These are phyloP conservation scores for Mesitornis unicolor DNA, from an alignment of 2,113 vertebrate species.

Conservation along the genomic window DNA sequence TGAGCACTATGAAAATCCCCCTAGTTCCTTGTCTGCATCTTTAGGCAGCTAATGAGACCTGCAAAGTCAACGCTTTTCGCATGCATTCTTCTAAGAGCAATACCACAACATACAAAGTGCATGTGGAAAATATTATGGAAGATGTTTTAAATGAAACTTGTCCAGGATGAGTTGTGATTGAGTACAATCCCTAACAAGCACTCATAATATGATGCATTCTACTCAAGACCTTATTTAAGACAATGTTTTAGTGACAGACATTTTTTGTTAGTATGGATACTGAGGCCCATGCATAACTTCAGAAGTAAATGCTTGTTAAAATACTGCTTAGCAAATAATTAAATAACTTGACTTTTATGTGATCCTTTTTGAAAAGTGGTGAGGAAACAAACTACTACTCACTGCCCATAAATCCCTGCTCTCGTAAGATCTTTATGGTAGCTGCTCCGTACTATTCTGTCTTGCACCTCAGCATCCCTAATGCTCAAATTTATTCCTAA, in stretches of 20 bases:
- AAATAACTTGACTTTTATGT: not conserved
- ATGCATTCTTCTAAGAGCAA: not conserved
- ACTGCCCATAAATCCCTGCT: not conserved
- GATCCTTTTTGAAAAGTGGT: not conserved
- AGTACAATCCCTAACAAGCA: not conserved
- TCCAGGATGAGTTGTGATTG: not conserved
- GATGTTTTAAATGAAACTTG: not conserved
- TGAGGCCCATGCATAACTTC: not conserved
- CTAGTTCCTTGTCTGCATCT: not conserved
- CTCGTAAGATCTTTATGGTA: not conserved
- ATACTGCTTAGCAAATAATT: not conserved
- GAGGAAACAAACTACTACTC: not conserved
- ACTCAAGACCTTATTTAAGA: not conserved
- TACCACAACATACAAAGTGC: fast-evolving
- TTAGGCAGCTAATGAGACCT: not conserved
- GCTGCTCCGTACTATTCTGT: not conserved
- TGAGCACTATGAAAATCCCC: not conserved
- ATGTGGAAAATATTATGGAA: not conserved
- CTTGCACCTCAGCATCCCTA: not conserved
- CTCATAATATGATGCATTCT: not conserved
- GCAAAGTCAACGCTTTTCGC: not conserved
- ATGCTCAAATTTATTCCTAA: not conserved
- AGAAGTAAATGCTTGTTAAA: not conserved
- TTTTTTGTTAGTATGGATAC: not conserved
- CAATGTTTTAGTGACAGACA: not conserved